A percentile compares a stretch with the other conserved stretches of the same genome.
These are phyloP conservation scores for Notothenia coriiceps DNA, from an alignment of 2,113 vertebrate genomes.

Conservation along the genomic window DNA sequence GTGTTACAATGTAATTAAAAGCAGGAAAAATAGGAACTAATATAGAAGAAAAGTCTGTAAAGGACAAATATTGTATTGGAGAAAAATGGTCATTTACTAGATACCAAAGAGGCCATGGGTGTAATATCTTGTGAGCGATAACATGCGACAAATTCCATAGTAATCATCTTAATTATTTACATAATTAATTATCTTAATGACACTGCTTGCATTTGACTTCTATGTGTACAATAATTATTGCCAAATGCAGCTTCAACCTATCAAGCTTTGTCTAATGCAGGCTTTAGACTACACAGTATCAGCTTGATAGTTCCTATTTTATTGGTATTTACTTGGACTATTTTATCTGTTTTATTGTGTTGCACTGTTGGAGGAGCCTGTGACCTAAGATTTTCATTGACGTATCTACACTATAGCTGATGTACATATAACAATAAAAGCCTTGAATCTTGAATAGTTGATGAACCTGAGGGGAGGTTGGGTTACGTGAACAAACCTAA, in stretches of 20 bases:
- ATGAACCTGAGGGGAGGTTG: neutral
- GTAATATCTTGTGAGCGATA: neutral
- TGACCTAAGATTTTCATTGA: too few relatives aligned
- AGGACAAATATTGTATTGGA: neutral
- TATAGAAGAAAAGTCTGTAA: neutral
- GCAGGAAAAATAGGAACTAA: neutral
- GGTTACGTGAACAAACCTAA: neutral
- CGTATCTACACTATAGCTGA: too few relatives aligned
- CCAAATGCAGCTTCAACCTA: neutral
- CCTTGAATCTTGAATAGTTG: too few relatives aligned
- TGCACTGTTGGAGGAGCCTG: too few relatives aligned
- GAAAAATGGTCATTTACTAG: neutral
- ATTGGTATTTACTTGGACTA: too few relatives aligned
- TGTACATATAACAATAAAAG: too few relatives aligned
- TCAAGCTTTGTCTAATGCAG: neutral
- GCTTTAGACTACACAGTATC: neutral
- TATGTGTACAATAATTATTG: too few relatives aligned
- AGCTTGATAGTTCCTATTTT: neutral
- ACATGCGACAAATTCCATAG: neutral
- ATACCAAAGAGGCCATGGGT: neutral
- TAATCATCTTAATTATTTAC: neutral
- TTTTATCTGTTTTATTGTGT: too few relatives aligned
- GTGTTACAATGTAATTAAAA: neutral
- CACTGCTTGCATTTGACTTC: constrained; percentile 1
- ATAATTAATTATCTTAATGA: constrained; percentile 2